phyloP scores from a whole-genome alignment of 2,113 vertebrate species.

The Vulpes vulpes region DNA sequence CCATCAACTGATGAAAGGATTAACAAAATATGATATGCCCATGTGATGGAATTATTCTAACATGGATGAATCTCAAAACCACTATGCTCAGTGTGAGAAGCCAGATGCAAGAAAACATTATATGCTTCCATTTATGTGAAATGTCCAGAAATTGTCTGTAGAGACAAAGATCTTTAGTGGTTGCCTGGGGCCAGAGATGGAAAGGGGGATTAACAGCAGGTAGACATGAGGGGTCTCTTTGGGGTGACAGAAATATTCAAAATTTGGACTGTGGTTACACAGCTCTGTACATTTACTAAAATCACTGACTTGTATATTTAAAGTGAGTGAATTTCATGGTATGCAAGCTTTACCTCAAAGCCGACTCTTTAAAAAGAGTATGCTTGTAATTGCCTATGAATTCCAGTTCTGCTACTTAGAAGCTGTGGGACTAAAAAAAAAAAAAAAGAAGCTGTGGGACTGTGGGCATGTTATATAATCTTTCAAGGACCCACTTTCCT shows the following conservation, averaged over 20 bases:
- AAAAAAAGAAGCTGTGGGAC: not conserved
- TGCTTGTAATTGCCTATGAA: constrained; percentile 2
- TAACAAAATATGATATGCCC: constrained; percentile 9
- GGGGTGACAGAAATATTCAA: constrained; percentile 23
- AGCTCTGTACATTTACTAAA: constrained; percentile 34
- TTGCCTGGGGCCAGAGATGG: not conserved
- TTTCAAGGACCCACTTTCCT: constrained; percentile 49
- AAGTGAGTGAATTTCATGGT: not conserved
- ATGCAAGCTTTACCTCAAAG: constrained; percentile 9
- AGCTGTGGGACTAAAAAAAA: not conserved
- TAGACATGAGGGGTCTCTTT: constrained; percentile 35
- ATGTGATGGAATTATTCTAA: not conserved
- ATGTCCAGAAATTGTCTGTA: not conserved
- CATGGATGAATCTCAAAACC: constrained; percentile 17
- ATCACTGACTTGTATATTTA: not conserved
- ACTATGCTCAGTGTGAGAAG: constrained; percentile 25
- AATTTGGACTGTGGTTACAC: not conserved
- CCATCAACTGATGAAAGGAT: not conserved
- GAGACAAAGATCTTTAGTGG: not conserved
- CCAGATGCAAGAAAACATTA: constrained; percentile 32
- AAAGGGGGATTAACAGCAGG: not conserved
- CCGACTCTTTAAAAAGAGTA: not conserved
- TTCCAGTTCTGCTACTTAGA: constrained; percentile 28
- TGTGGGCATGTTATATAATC: not conserved
- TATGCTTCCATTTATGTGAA: constrained; percentile 1